Evolutionary conservation across 1,140 invertebrate species (phyloP).

Genomic region (Bombyx mori): ASM3026992v2 NC_085132.1:9830001-9830500

Average conservation of each 20-base stretch:
- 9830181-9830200: constrained; percentile 47
- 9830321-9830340: constrained; percentile 49
- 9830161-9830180: constrained; percentile 52
- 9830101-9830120: too few relatives aligned
- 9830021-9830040: too few relatives aligned
- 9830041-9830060: too few relatives aligned
- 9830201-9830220: constrained; percentile 51
- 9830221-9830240: constrained; percentile 39
- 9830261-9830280: constrained; percentile 52
- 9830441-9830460: constrained; percentile 79
- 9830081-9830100: too few relatives aligned
- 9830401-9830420: constrained; percentile 72
- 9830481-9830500: constrained; percentile 73
- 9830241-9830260: constrained; percentile 42
- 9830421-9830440: constrained; percentile 84
- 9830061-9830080: too few relatives aligned
- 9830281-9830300: constrained; percentile 38
- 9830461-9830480: constrained; percentile 74
- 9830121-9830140: constrained; percentile 24
- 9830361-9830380: constrained; percentile 63
- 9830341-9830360: constrained; percentile 53
- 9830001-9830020: too few relatives aligned
- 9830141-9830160: constrained; percentile 54
- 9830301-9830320: constrained; percentile 43
- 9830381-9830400: constrained; percentile 64